These are phyloP conservation scores for Rhingia campestris DNA, from an alignment of 2,888 invertebrate genomes.

Conservation along the genomic window DNA sequence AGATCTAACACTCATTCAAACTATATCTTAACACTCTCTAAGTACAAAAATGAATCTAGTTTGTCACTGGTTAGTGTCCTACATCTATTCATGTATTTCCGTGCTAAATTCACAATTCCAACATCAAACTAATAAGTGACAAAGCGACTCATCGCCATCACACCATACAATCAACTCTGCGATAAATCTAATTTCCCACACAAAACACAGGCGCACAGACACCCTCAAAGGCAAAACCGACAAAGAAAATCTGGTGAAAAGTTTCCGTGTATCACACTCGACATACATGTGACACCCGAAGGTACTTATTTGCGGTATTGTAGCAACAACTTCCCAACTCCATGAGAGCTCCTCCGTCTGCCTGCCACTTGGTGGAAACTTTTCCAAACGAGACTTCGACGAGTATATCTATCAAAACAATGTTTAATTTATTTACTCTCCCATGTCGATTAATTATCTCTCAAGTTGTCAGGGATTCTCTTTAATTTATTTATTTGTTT, in stretches of 20 bases:
- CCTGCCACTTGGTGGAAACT: slow-evolving; percentile 16
- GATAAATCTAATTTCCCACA: slow-evolving; percentile 63
- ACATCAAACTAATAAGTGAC: too few species aligned
- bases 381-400: slow-evolving; percentile 40
- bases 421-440: slow-evolving; percentile 68
- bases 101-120: too few species aligned
- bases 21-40: too few species aligned
- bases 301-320: slow-evolving; percentile 32
- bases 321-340: neutral
- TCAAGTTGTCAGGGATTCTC: slow-evolving; percentile 54
- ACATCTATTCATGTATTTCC: too few species aligned
- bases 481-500: slow-evolving; percentile 43
- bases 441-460: slow-evolving; percentile 68
- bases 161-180: slow-evolving; percentile 46
- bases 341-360: neutral
- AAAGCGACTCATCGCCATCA: too few species aligned
- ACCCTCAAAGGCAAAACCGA: slow-evolving; percentile 13
- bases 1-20: too few species aligned
- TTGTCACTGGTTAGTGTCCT: too few species aligned
- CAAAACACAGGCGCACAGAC: slow-evolving; percentile 5
- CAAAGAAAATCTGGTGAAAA: slow-evolving; percentile 51
- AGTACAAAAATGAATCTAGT: too few species aligned
- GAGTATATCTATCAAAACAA: slow-evolving; percentile 60
- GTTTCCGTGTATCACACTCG: slow-evolving; percentile 59
- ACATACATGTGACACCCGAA: slow-evolving; percentile 46